Evolutionary conservation across 2,888 invertebrate genomes (phyloP).

Genomic region (Metacarcinus magister): DNA sequence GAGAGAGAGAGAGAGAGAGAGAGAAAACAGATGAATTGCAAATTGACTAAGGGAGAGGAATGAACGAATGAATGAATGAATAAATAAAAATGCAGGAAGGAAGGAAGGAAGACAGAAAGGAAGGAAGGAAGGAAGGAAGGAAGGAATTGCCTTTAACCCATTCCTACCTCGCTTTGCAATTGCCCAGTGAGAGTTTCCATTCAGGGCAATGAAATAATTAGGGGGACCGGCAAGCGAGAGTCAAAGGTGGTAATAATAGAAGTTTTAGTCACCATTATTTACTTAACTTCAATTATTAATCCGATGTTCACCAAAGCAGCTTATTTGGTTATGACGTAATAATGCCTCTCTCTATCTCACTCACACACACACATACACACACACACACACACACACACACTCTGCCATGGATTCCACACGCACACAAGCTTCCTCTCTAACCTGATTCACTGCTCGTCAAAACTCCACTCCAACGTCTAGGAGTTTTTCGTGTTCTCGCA

Average conservation of each 20-base stretch:
- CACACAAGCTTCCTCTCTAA: not conserved
- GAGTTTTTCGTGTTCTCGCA: not conserved
- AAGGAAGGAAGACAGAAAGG: not conserved
- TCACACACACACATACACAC: not conserved
- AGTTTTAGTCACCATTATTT: not conserved
- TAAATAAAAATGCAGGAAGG: not conserved
- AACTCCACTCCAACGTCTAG: not conserved
- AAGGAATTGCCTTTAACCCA: not conserved
- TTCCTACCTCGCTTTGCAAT: not conserved
- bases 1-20: not conserved
- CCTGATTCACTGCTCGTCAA: constrained; percentile 4
- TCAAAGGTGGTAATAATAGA: not conserved
- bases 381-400: not conserved
- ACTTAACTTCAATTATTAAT: not conserved
- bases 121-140: not conserved
- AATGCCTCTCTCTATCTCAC: not conserved
- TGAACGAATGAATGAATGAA: no score
- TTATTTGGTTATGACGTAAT: not conserved
- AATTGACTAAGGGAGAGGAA: no score
- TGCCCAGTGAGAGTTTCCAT: not conserved
- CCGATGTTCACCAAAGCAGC: not conserved
- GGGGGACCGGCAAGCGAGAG: not conserved
- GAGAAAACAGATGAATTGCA: not conserved
- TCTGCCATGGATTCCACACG: not conserved
- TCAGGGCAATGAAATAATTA: not conserved